Evolutionary conservation across 2,888 invertebrate genomes (phyloP), one percentile per base, ranked within the genome.

Genomic region (Drosophila stalkeri): DNA sequence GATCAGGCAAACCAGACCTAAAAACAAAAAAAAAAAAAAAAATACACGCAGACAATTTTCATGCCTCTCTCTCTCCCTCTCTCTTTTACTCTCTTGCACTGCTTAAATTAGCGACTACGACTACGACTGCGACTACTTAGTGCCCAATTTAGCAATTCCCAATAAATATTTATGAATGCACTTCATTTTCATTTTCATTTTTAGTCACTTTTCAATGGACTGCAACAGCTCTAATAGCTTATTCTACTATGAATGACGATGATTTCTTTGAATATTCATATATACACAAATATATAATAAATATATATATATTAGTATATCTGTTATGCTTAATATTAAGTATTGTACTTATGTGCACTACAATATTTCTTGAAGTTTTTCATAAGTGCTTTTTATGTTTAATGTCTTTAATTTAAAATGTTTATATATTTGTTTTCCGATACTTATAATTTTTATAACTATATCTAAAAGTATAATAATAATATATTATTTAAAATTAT

Each of bases 131-230:
- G 49, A 33, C 86, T 86, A 81, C 75, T 86, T 86, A 86, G 68
- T 74, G 83, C 77, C 83, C 80, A 81, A 82, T 90, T 90, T 90
- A 90, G 86, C 69, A 65, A 84, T 71, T 77, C 18, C 75, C 81
- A 75, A 70, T 86, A 80, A 86, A 86, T 86, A 86, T 89, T 86
- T 87, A 86, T 86, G 86, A 81, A 64, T 79, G 73, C 81, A 76
- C 81, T 80, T 80, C 73, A 72, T 78, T 70, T 55, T 52, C 37
- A 27, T 18, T 33, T 52, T 52, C 52, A 39, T 18, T 18, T 55
- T 78, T 55, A 77, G 78, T 37, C 64, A 47, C 12, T 20, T 33
- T 49, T 16, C 79, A 81, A 69, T 76, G 76, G 73, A 60, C 60
- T 61, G 43, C 60, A 64, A 59, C 35, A 41, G 64, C 20, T 31